A percentile compares a stretch with the other conserved stretches of the same genome.
Conservation (phyloP, 1,140 invertebrate species). For the Tetraneura akinire region DNA sequence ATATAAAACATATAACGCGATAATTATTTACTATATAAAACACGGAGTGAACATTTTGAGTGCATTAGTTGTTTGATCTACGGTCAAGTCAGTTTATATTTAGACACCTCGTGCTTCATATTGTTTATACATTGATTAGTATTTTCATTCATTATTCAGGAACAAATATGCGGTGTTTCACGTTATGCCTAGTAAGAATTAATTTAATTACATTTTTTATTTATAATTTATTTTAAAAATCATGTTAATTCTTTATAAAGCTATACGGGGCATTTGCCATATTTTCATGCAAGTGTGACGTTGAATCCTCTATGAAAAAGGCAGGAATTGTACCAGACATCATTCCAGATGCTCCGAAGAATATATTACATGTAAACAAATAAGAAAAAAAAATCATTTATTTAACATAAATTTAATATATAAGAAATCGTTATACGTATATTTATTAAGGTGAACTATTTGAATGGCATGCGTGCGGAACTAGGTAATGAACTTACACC, state of each 20-base stretch:
- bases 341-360: conserved; percentile 65
- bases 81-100: background rate
- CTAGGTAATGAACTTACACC: conserved; percentile 77
- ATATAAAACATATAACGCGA: too few relatives aligned
- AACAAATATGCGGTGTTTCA: too few relatives aligned
- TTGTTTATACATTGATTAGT: too few relatives aligned
- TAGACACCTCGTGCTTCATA: background rate
- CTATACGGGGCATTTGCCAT: background rate
- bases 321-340: conserved; percentile 71
- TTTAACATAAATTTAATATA: background rate
- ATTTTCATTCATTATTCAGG: background rate
- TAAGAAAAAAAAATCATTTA: background rate
- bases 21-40: background rate
- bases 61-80: background rate
- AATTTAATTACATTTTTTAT: background rate
- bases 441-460: conserved; percentile 63
- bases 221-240: background rate
- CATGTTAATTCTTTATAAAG: background rate
- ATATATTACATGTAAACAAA: conserved; percentile 60
- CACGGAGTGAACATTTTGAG: background rate
- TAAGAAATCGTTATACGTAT: background rate
- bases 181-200: too few relatives aligned
- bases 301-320: conserved; percentile 43
- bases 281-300: background rate
- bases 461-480: conserved; percentile 63